These are phyloP conservation scores for Drusus annulatus DNA, from an alignment of 1,140 invertebrate genomes.

Conservation along the genomic window DNA sequence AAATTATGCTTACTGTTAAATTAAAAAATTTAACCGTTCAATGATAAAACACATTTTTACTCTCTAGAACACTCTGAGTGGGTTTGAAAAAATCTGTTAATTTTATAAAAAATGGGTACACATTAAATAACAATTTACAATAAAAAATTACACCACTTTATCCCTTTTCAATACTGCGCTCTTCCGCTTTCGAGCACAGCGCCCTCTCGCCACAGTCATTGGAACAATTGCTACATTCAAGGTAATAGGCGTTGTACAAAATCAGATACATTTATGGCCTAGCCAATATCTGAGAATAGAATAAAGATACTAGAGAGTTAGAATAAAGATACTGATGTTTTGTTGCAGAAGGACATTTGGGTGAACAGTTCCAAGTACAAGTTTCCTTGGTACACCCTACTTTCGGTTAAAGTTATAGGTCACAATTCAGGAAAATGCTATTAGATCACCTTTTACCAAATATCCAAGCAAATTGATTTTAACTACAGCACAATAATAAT, in stretches of 20 bases:
- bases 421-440: too few relatives aligned
- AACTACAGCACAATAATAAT: too few relatives aligned
- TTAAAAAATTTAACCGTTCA: slow-evolving; percentile 16
- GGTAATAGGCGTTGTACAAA: slow-evolving; percentile 1
- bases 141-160: slow-evolving; percentile 8
- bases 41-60: slow-evolving; percentile 37
- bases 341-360: too few relatives aligned
- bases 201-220: neutral
- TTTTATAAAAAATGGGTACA: slow-evolving; percentile 23
- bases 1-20: slow-evolving; percentile 31
- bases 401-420: too few relatives aligned
- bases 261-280: neutral
- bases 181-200: neutral
- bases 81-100: slow-evolving; percentile 32
- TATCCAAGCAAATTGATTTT: too few relatives aligned
- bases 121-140: slow-evolving; percentile 39
- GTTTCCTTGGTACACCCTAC: too few relatives aligned
- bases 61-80: slow-evolving; percentile 38
- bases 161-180: slow-evolving; percentile 8
- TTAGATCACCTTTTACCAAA: too few relatives aligned
- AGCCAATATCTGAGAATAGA: too few relatives aligned
- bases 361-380: too few relatives aligned
- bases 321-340: too few relatives aligned
- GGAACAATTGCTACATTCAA: neutral
- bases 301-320: too few relatives aligned